These are phyloP conservation scores for Tragulus kanchil DNA, from an alignment of 2,113 vertebrate genomes.

Conservation along the genomic window DNA sequence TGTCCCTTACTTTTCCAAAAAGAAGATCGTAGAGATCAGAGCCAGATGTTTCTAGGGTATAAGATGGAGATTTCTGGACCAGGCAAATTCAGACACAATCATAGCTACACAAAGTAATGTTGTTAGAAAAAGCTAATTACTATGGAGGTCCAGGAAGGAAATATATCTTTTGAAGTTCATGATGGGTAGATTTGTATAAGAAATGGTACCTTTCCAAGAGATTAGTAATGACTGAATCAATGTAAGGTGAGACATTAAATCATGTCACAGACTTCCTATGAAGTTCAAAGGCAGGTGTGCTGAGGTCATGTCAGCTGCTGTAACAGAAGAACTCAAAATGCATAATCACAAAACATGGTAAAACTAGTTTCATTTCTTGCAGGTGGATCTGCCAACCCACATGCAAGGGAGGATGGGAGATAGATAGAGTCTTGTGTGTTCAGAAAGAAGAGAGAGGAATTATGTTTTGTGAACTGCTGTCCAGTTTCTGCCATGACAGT, in stretches of 20 bases:
- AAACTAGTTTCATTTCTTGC: neutral
- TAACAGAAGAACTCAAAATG: slow-evolving; percentile 25
- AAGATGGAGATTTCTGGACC: neutral
- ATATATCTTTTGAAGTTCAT: neutral
- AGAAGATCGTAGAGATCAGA: neutral
- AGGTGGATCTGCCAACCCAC: neutral
- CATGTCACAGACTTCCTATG: neutral
- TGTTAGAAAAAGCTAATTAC: slow-evolving; percentile 3
- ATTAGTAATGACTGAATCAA: slow-evolving; percentile 13
- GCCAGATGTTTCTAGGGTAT: neutral
- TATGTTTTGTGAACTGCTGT: neutral
- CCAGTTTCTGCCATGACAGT: neutral
- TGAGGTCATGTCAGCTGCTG: neutral
- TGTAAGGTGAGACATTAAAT: neutral
- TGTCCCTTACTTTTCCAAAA: neutral
- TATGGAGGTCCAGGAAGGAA: neutral
- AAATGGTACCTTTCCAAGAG: neutral
- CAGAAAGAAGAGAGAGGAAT: neutral
- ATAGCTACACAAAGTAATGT: neutral
- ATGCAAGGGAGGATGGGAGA: neutral
- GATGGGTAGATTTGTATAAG: neutral
- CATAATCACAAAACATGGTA: neutral
- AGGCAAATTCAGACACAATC: slow-evolving; percentile 24
- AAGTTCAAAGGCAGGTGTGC: neutral
- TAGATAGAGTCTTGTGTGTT: neutral